Conservation (phyloP, 2,113 vertebrate genomes). For the Prietella phreatophila region DNA sequence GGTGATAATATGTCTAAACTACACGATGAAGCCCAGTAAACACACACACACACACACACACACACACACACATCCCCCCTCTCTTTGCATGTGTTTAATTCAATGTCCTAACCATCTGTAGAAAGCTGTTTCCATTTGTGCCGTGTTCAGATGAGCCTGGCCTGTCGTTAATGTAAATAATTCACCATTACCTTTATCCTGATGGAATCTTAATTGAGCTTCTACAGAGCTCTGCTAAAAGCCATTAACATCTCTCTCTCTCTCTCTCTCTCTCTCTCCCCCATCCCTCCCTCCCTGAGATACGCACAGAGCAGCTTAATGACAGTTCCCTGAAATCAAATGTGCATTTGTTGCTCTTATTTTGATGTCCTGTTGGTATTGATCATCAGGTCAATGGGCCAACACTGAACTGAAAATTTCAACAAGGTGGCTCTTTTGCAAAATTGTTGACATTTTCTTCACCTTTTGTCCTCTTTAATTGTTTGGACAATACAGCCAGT, state of each 20-base stretch:
- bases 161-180: slow-evolving; percentile 76
- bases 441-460: not conserved
- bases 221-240: slow-evolving; percentile 59
- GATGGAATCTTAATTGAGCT: slow-evolving; percentile 81
- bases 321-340: slow-evolving; percentile 46
- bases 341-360: slow-evolving; percentile 32
- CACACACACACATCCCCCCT: slow-evolving; percentile 20
- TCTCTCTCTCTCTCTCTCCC: slow-evolving; percentile 65
- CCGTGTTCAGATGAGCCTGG: slow-evolving; percentile 61
- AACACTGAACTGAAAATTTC: slow-evolving; percentile 8
- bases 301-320: slow-evolving; percentile 41
- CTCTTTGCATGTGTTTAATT: slow-evolving; percentile 54
- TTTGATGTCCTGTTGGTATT: slow-evolving; percentile 36
- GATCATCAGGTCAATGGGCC: slow-evolving; percentile 10
- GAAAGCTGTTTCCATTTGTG: slow-evolving; percentile 54
- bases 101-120: slow-evolving; percentile 56
- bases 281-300: slow-evolving; percentile 21
- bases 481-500: not conserved
- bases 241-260: slow-evolving; percentile 70
- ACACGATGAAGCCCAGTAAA: slow-evolving; percentile 18
- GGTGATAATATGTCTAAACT: slow-evolving; percentile 22
- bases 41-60: slow-evolving; percentile 12
- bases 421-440: not conserved
- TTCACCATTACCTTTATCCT: slow-evolving; percentile 79
- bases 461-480: not conserved